These are phyloP conservation scores for Puma concolor DNA, from an alignment of 2,113 vertebrate genomes.

Conservation along the genomic window DNA sequence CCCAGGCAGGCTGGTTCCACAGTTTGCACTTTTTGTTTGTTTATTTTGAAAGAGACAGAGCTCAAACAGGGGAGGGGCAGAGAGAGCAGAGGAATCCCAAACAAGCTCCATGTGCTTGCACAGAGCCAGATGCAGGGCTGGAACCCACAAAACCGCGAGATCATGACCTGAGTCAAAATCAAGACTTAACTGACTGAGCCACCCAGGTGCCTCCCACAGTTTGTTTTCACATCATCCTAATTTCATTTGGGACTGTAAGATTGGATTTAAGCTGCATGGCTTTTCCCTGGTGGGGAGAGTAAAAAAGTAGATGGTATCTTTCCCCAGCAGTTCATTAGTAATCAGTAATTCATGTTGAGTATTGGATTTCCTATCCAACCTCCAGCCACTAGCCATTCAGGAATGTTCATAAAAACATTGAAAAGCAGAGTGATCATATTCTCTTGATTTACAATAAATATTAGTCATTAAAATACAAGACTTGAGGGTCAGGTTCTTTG, in stretches of 20 bases:
- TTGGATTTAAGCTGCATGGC: neutral
- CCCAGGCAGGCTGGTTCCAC: neutral
- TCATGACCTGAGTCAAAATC: too few species aligned
- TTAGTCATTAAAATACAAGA: neutral
- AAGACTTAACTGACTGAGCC: too few species aligned
- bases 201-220: too few species aligned
- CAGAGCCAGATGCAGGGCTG: too few species aligned
- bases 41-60: too few species aligned
- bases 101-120: too few species aligned
- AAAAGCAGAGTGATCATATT: neutral
- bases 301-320: neutral
- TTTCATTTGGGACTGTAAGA: neutral
- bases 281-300: neutral
- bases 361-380: neutral
- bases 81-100: too few species aligned
- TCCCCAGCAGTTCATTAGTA: neutral
- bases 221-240: neutral
- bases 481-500: neutral
- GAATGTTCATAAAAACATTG: neutral
- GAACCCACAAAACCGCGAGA: too few species aligned
- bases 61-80: too few species aligned
- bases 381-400: neutral
- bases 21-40: neutral
- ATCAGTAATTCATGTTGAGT: neutral
- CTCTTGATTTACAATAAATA: neutral